Percentiles rank a stretch among this genome's conserved stretches.
phyloP scores from a whole-genome alignment of 2,113 vertebrate genomes.

The Pavo muticus region DNA sequence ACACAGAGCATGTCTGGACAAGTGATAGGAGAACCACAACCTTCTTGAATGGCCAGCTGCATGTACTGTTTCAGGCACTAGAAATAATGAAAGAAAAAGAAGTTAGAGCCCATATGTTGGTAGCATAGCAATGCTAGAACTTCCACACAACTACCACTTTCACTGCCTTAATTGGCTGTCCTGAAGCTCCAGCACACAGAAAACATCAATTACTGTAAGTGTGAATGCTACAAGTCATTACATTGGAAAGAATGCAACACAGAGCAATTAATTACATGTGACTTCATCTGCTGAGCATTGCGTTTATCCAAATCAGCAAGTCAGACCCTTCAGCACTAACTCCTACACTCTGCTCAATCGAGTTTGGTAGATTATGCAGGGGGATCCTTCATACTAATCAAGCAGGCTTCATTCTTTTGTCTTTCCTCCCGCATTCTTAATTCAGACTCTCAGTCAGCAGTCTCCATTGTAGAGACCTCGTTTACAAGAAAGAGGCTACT shows the following conservation, averaged over 20 bases:
- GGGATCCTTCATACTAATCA: neutral
- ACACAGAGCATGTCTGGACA: conserved; percentile 92
- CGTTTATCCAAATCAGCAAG: conserved; percentile 49
- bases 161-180: conserved; percentile 63
- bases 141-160: conserved; percentile 16
- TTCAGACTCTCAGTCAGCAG: neutral
- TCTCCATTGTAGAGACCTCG: neutral
- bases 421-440: neutral
- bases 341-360: neutral
- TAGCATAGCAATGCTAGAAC: neutral
- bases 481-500: neutral
- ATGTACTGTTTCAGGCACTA: conserved; percentile 95
- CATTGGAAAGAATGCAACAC: conserved; percentile 70
- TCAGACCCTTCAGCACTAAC: conserved; percentile 40
- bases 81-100: conserved; percentile 17
- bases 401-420: neutral
- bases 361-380: neutral
- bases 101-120: conserved; percentile 22
- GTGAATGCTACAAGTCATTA: conserved; percentile 50
- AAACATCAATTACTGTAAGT: conserved; percentile 54
- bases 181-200: conserved; percentile 30
- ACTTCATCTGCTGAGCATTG: conserved; percentile 49
- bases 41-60: conserved; percentile 88
- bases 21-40: conserved; percentile 91
- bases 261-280: conserved; percentile 53